phyloP scores from a whole-genome alignment of 2,888 invertebrate genomes.

The Drosophila multiciliata region DNA sequence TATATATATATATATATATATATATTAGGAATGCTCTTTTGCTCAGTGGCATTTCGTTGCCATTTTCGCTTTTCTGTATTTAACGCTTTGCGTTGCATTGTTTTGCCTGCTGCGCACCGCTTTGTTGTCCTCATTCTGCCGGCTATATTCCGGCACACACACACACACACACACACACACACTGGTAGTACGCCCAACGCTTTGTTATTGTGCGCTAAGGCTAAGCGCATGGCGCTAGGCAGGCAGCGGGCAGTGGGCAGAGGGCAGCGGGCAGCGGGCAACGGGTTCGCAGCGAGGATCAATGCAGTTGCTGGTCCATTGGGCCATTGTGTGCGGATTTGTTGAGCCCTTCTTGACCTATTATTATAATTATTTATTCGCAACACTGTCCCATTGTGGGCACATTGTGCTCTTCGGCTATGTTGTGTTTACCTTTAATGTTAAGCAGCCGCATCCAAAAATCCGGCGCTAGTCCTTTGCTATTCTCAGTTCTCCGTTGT shows the following conservation, averaged over 20 bases:
- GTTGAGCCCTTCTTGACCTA: constrained; percentile 69
- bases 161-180: neutral
- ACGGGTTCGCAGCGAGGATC: constrained; percentile 48
- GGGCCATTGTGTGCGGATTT: constrained; percentile 49
- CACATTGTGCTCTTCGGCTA: constrained; percentile 31
- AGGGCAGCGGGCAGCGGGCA: constrained; percentile 2
- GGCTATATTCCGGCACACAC: constrained; percentile 15
- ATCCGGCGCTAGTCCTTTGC: constrained; percentile 58
- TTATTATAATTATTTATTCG: constrained; percentile 78
- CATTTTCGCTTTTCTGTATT: constrained; percentile 56
- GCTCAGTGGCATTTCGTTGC: constrained; percentile 19
- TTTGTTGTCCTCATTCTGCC: constrained; percentile 29
- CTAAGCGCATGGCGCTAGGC: constrained; percentile 72
- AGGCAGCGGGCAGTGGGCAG: constrained; percentile 21
- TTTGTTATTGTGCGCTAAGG: constrained; percentile 50
- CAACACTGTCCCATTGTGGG: constrained; percentile 74
- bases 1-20: neutral
- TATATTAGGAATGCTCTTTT: constrained; percentile 39
- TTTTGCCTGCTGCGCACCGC: constrained; percentile 68
- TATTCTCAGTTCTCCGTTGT: constrained; percentile 3
- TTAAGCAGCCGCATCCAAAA: constrained; percentile 56
- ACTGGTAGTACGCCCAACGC: constrained; percentile 3
- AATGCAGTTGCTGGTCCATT: constrained; percentile 46
- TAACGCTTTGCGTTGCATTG: constrained; percentile 71
- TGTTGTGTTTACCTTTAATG: constrained; percentile 60